phyloP scores from a whole-genome alignment of 2,888 invertebrate genomes.

The Pseudolycoriella hygida region DNA sequence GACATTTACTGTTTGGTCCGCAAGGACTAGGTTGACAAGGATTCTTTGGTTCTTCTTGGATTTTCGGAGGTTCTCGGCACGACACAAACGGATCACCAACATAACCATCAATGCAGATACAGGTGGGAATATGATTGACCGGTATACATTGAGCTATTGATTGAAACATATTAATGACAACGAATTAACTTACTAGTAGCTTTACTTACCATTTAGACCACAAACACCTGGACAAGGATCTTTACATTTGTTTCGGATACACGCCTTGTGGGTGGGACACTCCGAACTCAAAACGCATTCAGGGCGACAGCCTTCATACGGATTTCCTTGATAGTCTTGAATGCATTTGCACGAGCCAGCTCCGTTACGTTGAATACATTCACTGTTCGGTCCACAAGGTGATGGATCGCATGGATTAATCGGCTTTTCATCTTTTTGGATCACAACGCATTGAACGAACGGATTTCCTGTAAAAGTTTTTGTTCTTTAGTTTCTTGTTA shows the following conservation, averaged over 20 bases:
- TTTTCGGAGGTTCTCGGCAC: slow-evolving; percentile 27
- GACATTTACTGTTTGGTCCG: slow-evolving; percentile 64
- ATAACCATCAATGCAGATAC: slow-evolving; percentile 39
- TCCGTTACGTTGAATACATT: slow-evolving; percentile 54
- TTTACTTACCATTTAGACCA: slow-evolving; percentile 37
- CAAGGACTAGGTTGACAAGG: slow-evolving; percentile 67
- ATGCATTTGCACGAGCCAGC: slow-evolving; percentile 68
- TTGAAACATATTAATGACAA: too few species aligned
- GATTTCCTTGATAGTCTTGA: slow-evolving; percentile 67
- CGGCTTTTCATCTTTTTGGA: slow-evolving; percentile 22
- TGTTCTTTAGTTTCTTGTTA: too few species aligned
- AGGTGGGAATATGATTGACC: slow-evolving; percentile 59
- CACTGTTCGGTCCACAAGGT: slow-evolving; percentile 74
- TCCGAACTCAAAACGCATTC: slow-evolving; percentile 73
- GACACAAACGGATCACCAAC: slow-evolving; percentile 37
- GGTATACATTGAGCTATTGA: slow-evolving; percentile 46
- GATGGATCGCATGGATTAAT: slow-evolving; percentile 67
- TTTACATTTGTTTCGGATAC: slow-evolving; percentile 54
- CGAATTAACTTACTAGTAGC: slow-evolving; percentile 22
- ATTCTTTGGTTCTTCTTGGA: slow-evolving; percentile 17
- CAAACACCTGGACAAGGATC: slow-evolving; percentile 68
- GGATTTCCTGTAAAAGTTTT: slow-evolving; percentile 38
- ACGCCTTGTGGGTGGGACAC: slow-evolving; percentile 53
- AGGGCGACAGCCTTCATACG: slow-evolving; percentile 70
- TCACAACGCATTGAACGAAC: slow-evolving; percentile 47